These are phyloP conservation scores for Melanotaenia duboulayi DNA, from an alignment of 2,113 vertebrate species.

Conservation along the genomic window DNA sequence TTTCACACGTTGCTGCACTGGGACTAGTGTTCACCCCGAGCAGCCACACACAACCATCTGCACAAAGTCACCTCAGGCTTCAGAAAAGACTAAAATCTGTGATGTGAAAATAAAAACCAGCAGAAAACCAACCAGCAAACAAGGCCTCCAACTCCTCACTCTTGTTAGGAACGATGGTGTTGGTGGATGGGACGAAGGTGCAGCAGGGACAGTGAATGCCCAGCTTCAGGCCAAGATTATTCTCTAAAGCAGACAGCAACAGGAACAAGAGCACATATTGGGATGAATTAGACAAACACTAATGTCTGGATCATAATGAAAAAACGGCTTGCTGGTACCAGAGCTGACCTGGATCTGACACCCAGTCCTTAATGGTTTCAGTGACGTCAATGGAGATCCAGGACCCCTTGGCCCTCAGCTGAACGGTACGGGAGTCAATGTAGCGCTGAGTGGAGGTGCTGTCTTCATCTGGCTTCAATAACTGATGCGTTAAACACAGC, in stretches of 20 bases:
- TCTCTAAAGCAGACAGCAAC: slow-evolving; percentile 81
- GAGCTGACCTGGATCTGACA: slow-evolving; percentile 91
- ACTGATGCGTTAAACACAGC: slow-evolving; percentile 74
- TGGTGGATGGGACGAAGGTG: slow-evolving; percentile 94
- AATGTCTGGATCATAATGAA: neutral
- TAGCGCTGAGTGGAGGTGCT: slow-evolving; percentile 94
- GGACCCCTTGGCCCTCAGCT: slow-evolving; percentile 90
- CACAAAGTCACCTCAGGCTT: neutral
- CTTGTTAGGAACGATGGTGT: slow-evolving; percentile 98
- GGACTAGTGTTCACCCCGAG: neutral
- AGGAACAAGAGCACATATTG: neutral
- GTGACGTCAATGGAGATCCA: slow-evolving; percentile 98
- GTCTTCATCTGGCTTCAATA: slow-evolving; percentile 92
- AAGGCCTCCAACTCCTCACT: slow-evolving; percentile 96
- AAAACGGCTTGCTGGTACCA: neutral
- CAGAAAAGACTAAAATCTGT: neutral
- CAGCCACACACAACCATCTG: neutral
- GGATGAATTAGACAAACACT: neutral
- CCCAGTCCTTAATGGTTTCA: slow-evolving; percentile 95
- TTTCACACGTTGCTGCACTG: neutral
- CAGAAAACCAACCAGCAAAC: slow-evolving; percentile 90
- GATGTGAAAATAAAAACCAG: neutral
- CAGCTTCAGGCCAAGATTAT: slow-evolving; percentile 95
- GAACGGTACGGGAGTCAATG: slow-evolving; percentile 96
- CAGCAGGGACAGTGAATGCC: slow-evolving; percentile 98